Evolutionary conservation across 2,888 invertebrate species (phyloP).

Genomic region (Norana najaformis): DNA sequence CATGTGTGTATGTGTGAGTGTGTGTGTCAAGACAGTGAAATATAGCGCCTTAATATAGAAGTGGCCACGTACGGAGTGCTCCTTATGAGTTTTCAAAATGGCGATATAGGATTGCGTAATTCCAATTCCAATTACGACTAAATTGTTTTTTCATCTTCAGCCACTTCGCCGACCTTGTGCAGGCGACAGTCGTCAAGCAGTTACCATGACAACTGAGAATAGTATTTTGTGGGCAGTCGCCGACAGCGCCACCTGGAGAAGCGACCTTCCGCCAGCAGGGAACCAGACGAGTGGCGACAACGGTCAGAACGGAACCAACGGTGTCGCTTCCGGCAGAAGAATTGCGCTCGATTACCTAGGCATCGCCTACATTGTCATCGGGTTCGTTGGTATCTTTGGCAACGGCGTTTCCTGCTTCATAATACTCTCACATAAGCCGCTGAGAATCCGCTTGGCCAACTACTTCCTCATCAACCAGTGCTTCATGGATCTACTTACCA

Average conservation of each 20-base stretch:
- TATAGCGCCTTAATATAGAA: too few species aligned
- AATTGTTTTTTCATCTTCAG: background rate
- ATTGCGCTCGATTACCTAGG: background rate
- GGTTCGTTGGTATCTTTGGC: background rate
- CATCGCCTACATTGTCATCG: background rate
- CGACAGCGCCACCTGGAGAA: background rate
- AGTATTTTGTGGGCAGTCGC: background rate
- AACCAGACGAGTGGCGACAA: background rate
- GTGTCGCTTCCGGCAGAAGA: background rate
- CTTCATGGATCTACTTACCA: background rate
- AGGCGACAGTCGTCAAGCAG: background rate
- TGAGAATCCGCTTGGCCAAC: background rate
- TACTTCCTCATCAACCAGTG: constrained; percentile 4
- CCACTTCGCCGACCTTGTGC: background rate
- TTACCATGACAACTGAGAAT: background rate
- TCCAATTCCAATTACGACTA: background rate
- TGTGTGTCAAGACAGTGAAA: too few species aligned
- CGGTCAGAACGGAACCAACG: background rate
- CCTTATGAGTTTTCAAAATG: too few species aligned
- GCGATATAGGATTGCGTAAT: too few species aligned
- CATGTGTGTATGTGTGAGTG: too few species aligned
- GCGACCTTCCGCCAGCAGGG: background rate
- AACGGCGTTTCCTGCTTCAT: background rate
- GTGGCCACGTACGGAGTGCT: too few species aligned
- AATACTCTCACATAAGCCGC: constrained; percentile 3